Base-by-base conservation (phyloP, 2,888 invertebrate genomes). In the Pecten maximus region DNA sequence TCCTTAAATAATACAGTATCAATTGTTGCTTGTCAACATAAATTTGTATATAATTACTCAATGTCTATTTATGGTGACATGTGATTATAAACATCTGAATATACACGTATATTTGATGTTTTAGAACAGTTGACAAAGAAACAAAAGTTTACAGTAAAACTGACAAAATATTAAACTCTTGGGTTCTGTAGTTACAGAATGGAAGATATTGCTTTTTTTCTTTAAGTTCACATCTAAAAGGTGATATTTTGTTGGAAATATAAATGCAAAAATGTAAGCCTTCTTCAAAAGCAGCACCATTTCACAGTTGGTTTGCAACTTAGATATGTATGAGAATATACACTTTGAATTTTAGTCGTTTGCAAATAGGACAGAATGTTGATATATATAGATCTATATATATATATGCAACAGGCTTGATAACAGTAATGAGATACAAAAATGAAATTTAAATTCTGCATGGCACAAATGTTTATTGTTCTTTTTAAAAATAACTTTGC, bases 221-320 rank as follows among this genome's bases (percentile, higher is more conserved):
- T 74, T 74, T 4, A 74, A 74, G 28, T 28, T 74, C 74, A 74
- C 35, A 74, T 74, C 74, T 35, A 74, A 74, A 74, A 74, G 4
- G 28, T 74, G 74, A 74, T 74, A 74, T 74, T 74, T 74, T 28
- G 74, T 28, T 74, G 74, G 74, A 74, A 74, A 74, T 74, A 74
- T 74, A 74, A 74, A 74, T 74, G 74, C 74, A 74, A 74, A 74
- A 74, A 74, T 74, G 74, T 74, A 74, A 74, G 74, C 74, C 35
- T 74, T 74, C 74, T 74, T 74, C 16, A 74, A 35, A 35, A 74
- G 74, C 74, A 74, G 74, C 74, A 74, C 74, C 74, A 74, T 74
- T 74, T 74, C 74, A 74, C 74, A 74, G 74, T 74, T 74, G 74
- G 35, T 74, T 74, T 74, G 74, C 74, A 74, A 74, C 74, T 74